Percentiles rank a stretch among this genome's conserved stretches.
These are phyloP conservation scores for Styela plicata DNA, from an alignment of 23 tunicate genomes.

Conservation along the genomic window DNA sequence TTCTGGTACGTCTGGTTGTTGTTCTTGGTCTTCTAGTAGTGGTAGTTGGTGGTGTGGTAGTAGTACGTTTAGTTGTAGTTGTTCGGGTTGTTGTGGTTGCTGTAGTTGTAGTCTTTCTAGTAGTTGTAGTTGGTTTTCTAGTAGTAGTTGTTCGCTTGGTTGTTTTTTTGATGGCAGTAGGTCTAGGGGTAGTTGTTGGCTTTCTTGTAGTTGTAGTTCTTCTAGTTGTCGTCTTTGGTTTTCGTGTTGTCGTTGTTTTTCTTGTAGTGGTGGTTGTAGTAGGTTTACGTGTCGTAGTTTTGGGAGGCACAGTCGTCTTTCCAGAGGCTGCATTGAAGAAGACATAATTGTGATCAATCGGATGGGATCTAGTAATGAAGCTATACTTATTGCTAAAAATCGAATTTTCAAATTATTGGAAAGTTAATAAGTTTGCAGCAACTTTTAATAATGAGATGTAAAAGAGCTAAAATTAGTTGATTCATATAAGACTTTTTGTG, in stretches of 20 bases:
- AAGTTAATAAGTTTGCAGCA: no score
- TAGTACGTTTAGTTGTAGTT: conserved; percentile 35
- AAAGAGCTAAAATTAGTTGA: no score
- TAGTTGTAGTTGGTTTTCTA: conserved; percentile 40
- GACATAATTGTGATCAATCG: no score
- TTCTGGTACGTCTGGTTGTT: conserved; percentile 4
- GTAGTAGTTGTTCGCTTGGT: conserved; percentile 48
- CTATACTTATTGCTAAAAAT: no score
- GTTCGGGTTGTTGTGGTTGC: conserved; percentile 9
- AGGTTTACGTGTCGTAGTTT: conserved; percentile 34
- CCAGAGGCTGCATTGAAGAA: no score
- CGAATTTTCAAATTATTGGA: no score
- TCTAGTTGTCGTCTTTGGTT: conserved; percentile 32
- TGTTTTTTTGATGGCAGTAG: conserved; percentile 41
- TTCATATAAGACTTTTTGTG: no score
- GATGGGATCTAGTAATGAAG: no score
- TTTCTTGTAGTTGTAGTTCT: conserved; percentile 43
- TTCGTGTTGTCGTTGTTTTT: conserved; percentile 20
- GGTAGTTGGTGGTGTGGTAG: conserved; percentile 35
- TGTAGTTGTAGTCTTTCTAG: conserved; percentile 34
- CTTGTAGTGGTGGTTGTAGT: conserved; percentile 34
- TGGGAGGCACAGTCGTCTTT: conserved; percentile 37
- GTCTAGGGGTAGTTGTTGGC: conserved; percentile 32
- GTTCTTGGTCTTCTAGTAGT: conserved; percentile 20
- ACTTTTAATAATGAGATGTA: no score